A percentile compares a stretch with the other conserved stretches of the same genome.
These are phyloP conservation scores for Hemichromis elongatus DNA, from an alignment of 2,113 vertebrate genomes.

Conservation along the genomic window DNA sequence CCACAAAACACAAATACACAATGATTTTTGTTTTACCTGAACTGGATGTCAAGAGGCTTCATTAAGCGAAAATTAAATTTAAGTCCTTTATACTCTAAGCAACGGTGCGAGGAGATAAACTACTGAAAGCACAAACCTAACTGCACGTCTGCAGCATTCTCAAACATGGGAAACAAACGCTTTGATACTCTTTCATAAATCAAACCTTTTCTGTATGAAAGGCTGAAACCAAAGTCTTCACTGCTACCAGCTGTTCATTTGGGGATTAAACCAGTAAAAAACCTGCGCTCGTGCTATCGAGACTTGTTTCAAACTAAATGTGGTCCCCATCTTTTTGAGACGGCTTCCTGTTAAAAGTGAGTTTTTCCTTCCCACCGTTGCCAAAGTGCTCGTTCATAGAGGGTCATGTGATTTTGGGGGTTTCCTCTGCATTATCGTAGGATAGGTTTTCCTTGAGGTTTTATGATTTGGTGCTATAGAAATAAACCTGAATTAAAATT, in stretches of 20 bases:
- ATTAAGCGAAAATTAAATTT: neutral
- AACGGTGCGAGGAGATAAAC: neutral
- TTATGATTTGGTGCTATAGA: neutral
- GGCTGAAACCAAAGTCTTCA: neutral
- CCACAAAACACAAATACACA: neutral
- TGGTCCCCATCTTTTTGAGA: neutral
- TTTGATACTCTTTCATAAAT: too few species aligned
- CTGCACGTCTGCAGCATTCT: neutral
- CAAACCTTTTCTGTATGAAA: neutral
- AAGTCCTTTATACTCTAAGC: neutral
- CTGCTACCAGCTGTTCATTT: neutral
- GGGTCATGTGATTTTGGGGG: neutral
- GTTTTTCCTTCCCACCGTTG: neutral
- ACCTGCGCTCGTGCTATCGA: neutral
- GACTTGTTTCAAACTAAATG: neutral
- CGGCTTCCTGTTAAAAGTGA: neutral
- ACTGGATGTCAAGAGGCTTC: neutral
- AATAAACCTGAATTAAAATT: neutral
- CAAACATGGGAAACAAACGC: neutral
- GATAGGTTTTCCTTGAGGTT: neutral
- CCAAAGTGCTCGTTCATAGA: neutral
- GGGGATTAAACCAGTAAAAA: neutral
- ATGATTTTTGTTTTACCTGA: neutral
- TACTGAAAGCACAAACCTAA: neutral
- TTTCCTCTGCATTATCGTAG: neutral